These are phyloP conservation scores for Acronicta alni DNA, from an alignment of 2,888 invertebrate genomes.

Conservation along the genomic window DNA sequence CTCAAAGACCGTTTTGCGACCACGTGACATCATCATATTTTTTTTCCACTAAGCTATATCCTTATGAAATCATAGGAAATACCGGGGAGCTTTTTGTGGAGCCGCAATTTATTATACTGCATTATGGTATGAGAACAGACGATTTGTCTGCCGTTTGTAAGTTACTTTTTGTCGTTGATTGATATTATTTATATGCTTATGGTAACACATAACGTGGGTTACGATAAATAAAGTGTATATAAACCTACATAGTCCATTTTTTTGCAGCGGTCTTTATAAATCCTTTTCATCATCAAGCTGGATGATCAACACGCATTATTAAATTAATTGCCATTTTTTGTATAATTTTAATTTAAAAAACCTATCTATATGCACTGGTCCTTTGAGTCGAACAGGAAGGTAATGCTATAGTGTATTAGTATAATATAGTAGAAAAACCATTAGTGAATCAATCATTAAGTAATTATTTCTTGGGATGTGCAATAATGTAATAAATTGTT, in stretches of 20 bases:
- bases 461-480: no score
- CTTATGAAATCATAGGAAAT: constrained; percentile 47
- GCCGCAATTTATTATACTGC: constrained; percentile 10
- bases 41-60: constrained; percentile 23
- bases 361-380: background rate
- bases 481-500: background rate
- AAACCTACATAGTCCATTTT: no score
- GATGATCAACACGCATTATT: no score
- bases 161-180: constrained; percentile 2
- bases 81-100: constrained; percentile 6
- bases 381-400: background rate
- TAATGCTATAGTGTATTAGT: no score
- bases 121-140: background rate
- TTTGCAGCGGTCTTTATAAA: no score
- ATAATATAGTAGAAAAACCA: no score
- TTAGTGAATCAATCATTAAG: no score
- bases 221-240: no score
- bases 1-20: background rate
- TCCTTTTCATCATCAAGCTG: no score
- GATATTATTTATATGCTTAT: background rate
- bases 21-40: constrained; percentile 12
- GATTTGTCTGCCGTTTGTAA: background rate
- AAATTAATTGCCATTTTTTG: no score
- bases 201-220: no score
- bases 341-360: no score